These are phyloP conservation scores for Xiphophorus birchmanni DNA, from an alignment of 2,797 vertebrate genomes.

Conservation along the genomic window DNA sequence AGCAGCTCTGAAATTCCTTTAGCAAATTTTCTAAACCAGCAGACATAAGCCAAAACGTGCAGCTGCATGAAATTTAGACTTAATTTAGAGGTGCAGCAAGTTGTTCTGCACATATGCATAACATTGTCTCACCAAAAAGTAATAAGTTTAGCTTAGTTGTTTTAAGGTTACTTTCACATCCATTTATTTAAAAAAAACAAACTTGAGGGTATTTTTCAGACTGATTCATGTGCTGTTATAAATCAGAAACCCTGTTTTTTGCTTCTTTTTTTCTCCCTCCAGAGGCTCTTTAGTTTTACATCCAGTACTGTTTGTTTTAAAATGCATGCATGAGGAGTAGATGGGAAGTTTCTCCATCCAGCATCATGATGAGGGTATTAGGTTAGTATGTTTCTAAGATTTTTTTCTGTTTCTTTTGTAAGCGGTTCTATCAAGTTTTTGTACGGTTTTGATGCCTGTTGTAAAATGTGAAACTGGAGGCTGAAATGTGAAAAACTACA, in stretches of 20 bases:
- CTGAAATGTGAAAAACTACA: slow-evolving; percentile 20
- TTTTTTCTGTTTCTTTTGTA: background rate
- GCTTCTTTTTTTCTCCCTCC: background rate
- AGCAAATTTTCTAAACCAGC: background rate
- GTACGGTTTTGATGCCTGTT: slow-evolving; percentile 13
- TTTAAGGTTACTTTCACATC: background rate
- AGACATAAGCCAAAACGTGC: background rate
- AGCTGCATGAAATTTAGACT: background rate
- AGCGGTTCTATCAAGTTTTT: slow-evolving; percentile 8
- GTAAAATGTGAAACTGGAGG: slow-evolving; percentile 20
- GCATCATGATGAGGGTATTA: slow-evolving; percentile 8
- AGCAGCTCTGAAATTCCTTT: background rate
- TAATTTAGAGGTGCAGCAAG: background rate
- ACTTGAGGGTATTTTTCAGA: background rate
- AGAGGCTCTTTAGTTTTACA: background rate
- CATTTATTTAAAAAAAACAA: background rate
- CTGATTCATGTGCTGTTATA: background rate
- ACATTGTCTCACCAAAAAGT: background rate
- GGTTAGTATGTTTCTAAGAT: slow-evolving; percentile 16
- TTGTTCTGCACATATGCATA: background rate
- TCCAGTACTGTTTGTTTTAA: slow-evolving; percentile 1
- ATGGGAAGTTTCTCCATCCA: background rate
- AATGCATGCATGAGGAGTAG: background rate
- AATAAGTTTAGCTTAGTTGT: background rate
- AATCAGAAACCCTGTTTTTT: background rate